phyloP scores from a whole-genome alignment of 2,888 invertebrate species.

The Athalia circularis region DNA sequence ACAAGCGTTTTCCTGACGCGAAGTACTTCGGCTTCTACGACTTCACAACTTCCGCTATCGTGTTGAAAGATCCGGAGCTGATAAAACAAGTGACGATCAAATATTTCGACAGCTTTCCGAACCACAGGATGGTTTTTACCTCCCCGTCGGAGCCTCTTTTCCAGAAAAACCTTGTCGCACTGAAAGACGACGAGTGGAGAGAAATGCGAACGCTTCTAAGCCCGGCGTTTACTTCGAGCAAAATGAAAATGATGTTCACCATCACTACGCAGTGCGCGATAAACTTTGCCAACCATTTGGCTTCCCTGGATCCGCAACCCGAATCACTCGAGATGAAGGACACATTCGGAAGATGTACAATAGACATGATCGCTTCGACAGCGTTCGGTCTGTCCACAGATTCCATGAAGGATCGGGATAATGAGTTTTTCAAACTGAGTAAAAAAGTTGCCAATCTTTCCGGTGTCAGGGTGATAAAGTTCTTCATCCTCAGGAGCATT shows the following conservation, averaged over 20 bases:
- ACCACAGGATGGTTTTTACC: constrained; percentile 62
- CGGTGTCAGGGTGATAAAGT: constrained; percentile 49
- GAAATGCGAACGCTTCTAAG: constrained; percentile 75
- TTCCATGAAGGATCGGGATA: constrained; percentile 62
- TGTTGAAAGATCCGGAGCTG: constrained; percentile 59
- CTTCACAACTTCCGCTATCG: constrained; percentile 54
- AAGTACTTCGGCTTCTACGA: constrained; percentile 62
- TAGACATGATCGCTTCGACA: constrained; percentile 64
- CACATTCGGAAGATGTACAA: constrained; percentile 59
- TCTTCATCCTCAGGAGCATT: constrained; percentile 65
- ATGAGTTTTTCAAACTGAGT: constrained; percentile 63
- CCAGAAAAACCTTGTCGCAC: constrained; percentile 55
- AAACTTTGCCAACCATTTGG: constrained; percentile 61
- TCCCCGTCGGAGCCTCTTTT: constrained; percentile 56
- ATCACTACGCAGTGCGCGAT: constrained; percentile 71
- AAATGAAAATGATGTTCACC: constrained; percentile 77
- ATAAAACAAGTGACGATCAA: constrained; percentile 59
- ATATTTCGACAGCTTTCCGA: constrained; percentile 57
- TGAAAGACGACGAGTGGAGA: constrained; percentile 74
- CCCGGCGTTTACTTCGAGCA: constrained; percentile 78
- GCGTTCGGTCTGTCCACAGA: constrained; percentile 65
- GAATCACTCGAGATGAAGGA: constrained; percentile 64
- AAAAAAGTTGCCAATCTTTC: constrained; percentile 72
- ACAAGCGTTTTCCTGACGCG: constrained; percentile 53
- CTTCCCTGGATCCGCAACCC: constrained; percentile 48